Percentiles rank a stretch among this genome's conserved stretches.
Conservation (phyloP, 2,113 vertebrate genomes). For the Platysternon megacephalum region DNA sequence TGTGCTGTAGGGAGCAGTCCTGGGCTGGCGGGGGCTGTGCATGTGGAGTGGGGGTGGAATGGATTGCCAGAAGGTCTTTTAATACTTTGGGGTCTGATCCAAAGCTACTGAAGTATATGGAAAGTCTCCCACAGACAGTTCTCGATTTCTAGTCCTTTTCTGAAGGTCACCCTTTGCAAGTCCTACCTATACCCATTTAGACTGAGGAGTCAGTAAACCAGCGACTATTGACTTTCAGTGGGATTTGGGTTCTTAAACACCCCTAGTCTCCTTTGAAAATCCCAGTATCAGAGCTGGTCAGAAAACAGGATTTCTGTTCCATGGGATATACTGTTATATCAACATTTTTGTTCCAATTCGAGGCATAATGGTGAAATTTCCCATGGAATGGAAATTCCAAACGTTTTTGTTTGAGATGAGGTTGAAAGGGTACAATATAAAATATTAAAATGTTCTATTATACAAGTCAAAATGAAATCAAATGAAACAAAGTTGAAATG, state of each 20-base stretch:
- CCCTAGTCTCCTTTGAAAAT: background rate
- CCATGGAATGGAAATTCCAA: fast-evolving
- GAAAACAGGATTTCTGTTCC: background rate
- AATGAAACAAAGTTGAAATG: background rate
- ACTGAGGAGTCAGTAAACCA: background rate
- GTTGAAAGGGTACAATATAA: fast-evolving
- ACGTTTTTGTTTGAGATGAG: fast-evolving
- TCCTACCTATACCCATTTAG: background rate
- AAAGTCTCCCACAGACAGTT: fast-evolving
- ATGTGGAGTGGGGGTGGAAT: background rate
- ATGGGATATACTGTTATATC: background rate
- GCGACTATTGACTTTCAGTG: background rate
- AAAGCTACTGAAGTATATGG: background rate
- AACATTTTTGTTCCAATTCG: background rate
- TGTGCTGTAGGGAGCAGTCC: fast-evolving
- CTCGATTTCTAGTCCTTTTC: too few species aligned
- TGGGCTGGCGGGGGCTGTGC: background rate
- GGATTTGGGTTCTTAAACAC: background rate
- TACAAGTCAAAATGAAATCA: background rate
- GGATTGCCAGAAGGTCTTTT: background rate
- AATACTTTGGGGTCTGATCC: background rate
- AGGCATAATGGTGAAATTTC: background rate
- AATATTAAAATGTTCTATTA: background rate
- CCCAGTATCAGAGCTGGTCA: background rate
- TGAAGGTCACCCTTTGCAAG: background rate